phyloP scores from a whole-genome alignment of 2,888 invertebrate species.

The Leptinotarsa haldemani region DNA sequence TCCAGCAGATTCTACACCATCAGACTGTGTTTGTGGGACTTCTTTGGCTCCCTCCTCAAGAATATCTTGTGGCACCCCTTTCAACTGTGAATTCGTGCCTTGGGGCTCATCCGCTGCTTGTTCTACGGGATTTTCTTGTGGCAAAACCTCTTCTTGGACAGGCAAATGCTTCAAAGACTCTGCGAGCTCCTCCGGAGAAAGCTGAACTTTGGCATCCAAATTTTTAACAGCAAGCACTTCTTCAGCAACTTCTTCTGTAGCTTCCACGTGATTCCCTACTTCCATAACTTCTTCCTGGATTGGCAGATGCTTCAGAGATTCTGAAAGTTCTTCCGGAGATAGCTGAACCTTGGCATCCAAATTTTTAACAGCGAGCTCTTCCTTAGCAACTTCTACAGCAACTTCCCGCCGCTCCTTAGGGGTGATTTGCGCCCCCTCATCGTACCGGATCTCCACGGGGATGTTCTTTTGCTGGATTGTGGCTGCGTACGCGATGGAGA shows the following conservation, averaged over 20 bases:
- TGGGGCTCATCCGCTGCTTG: constrained; percentile 16
- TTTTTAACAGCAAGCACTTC: constrained; percentile 45
- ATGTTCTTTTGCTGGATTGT: constrained; percentile 53
- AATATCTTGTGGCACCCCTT: not conserved
- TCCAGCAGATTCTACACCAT: not conserved
- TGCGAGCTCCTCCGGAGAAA: constrained; percentile 47
- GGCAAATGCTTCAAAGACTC: constrained; percentile 40
- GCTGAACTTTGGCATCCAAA: constrained; percentile 56
- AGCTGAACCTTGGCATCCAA: constrained; percentile 57
- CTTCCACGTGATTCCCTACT: constrained; percentile 17
- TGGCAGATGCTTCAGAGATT: constrained; percentile 40
- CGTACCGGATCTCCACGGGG: constrained; percentile 60
- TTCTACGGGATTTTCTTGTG: constrained; percentile 17
- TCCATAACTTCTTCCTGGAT: constrained; percentile 12
- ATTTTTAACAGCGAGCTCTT: constrained; percentile 53
- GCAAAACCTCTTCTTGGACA: constrained; percentile 9
- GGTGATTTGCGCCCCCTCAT: constrained; percentile 35
- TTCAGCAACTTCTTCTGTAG: no score
- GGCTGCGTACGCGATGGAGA: constrained; percentile 32
- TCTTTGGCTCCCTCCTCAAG: not conserved
- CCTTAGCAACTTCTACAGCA: constrained; percentile 31
- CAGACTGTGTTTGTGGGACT: not conserved
- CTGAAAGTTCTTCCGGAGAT: constrained; percentile 46
- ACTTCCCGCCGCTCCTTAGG: constrained; percentile 17
- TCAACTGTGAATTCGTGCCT: not conserved